phyloP scores from a whole-genome alignment of 2,888 invertebrate genomes.

The Anagyrus pseudococci region DNA sequence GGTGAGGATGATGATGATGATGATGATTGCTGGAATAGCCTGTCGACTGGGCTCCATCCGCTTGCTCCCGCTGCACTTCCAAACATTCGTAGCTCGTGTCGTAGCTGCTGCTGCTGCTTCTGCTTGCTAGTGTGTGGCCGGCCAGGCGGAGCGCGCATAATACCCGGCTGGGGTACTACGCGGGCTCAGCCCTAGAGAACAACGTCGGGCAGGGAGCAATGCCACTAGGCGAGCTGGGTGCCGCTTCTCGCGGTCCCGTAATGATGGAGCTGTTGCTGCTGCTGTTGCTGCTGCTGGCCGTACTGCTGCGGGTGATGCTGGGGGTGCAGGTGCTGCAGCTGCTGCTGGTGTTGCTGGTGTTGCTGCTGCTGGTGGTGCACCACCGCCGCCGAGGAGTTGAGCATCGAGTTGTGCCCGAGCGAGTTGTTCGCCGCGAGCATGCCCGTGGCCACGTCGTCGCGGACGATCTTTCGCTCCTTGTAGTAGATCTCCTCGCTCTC shows the following conservation, averaged over 20 bases:
- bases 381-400: not conserved
- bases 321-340: not conserved
- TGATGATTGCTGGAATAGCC: slow-evolving; percentile 22
- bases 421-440: not conserved
- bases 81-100: not conserved
- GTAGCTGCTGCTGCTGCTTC: not conserved
- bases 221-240: slow-evolving; percentile 69
- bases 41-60: slow-evolving; percentile 10
- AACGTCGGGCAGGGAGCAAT: slow-evolving; percentile 75
- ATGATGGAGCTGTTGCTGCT: slow-evolving; percentile 54
- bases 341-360: slow-evolving; percentile 40
- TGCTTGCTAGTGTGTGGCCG: not conserved
- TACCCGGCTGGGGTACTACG: slow-evolving; percentile 35
- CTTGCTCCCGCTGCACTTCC: not conserved
- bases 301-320: too few relatives aligned
- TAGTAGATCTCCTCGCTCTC: slow-evolving; percentile 98
- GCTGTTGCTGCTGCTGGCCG: slow-evolving; percentile 15
- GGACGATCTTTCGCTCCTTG: slow-evolving; percentile 92
- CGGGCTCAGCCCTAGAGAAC: slow-evolving; percentile 64
- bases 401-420: not conserved
- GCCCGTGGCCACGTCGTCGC: slow-evolving; percentile 64
- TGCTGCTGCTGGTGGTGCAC: not conserved
- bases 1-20: not conserved
- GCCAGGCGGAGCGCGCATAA: not conserved
- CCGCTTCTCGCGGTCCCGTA: slow-evolving; percentile 56